Percentiles rank a stretch among this genome's conserved stretches.
phyloP scores from a whole-genome alignment of 2,888 invertebrate species.

The Dynastes maya region DNA sequence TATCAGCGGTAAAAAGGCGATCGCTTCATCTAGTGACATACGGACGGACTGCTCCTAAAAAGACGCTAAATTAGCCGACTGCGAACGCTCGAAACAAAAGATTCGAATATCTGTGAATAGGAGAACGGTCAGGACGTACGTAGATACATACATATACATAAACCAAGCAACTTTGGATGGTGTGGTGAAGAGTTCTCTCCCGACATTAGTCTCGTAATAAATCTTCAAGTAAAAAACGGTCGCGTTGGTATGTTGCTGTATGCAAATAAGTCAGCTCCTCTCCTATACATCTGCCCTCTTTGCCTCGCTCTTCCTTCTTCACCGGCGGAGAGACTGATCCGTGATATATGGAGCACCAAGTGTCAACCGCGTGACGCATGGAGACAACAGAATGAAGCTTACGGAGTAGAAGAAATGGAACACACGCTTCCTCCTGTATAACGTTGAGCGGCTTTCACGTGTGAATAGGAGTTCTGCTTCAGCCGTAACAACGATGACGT shows the following conservation, averaged over 20 bases:
- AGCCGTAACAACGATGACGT: too few relatives aligned
- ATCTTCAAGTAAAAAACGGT: conserved; percentile 68
- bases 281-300: conserved; percentile 45
- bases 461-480: background rate
- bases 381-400: conserved; percentile 62
- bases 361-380: conserved; percentile 73
- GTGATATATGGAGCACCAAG: conserved; percentile 73
- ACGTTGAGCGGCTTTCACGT: conserved; percentile 9
- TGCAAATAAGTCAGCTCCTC: conserved; percentile 69
- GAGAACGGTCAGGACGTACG: conserved; percentile 7
- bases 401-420: conserved; percentile 57
- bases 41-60: conserved; percentile 23
- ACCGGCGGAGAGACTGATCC: conserved; percentile 60
- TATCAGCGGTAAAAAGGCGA: background rate
- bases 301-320: conserved; percentile 41
- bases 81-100: conserved; percentile 18
- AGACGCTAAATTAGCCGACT: conserved; percentile 26
- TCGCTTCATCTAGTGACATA: background rate
- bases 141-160: background rate
- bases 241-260: conserved; percentile 68
- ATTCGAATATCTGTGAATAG: conserved; percentile 19
- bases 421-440: conserved; percentile 39
- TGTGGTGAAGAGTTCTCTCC: conserved; percentile 58
- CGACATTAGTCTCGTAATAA: conserved; percentile 70
- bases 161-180: conserved; percentile 4